These are phyloP conservation scores for Balearica regulorum DNA, from an alignment of 2,797 vertebrate species.

Conservation along the genomic window DNA sequence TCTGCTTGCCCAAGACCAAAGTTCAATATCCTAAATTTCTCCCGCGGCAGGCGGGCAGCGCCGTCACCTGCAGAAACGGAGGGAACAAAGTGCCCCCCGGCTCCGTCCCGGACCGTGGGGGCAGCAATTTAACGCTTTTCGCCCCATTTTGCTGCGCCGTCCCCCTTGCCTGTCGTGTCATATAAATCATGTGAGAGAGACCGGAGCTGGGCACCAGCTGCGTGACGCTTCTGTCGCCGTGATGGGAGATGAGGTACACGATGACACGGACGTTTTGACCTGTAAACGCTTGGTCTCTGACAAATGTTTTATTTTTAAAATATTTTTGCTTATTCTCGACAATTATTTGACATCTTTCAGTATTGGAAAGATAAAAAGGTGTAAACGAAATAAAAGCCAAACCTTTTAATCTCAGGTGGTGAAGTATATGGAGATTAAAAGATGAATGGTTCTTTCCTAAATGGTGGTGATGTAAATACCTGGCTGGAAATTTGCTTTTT, in stretches of 20 bases:
- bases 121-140: too few relatives aligned
- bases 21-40: neutral
- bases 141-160: too few relatives aligned
- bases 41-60: neutral
- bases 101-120: too few relatives aligned
- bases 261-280: neutral
- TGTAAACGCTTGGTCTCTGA: neutral
- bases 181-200: too few relatives aligned
- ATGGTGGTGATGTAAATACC: neutral
- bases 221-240: neutral
- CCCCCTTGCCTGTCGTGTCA: too few relatives aligned
- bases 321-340: neutral
- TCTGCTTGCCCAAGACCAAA: neutral
- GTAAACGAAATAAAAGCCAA: neutral
- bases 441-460: constrained; percentile 32
- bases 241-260: neutral
- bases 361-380: constrained; percentile 19
- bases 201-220: too few relatives aligned
- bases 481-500: constrained; percentile 27
- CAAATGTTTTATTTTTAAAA: constrained; percentile 22
- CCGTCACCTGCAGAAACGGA: neutral
- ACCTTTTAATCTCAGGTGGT: constrained; percentile 47
- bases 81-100: neutral
- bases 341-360: neutral
- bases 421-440: constrained; percentile 48